phyloP scores from a whole-genome alignment of 2,797 vertebrate species.

The Phalanger gymnotis region DNA sequence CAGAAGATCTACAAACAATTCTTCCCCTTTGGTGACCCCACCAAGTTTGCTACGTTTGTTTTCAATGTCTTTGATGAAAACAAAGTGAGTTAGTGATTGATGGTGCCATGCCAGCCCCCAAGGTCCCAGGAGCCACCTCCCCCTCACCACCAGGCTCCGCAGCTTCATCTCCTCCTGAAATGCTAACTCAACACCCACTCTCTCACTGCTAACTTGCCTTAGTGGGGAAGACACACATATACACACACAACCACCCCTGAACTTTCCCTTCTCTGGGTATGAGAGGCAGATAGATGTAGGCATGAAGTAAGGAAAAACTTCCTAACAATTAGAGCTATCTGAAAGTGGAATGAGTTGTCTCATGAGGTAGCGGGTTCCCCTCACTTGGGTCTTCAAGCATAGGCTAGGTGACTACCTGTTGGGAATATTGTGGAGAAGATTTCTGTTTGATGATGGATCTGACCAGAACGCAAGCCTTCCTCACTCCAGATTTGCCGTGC shows the following conservation, averaged over 20 bases:
- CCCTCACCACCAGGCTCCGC: not conserved
- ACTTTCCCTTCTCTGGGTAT: not conserved
- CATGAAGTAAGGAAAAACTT: constrained; percentile 8
- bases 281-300: constrained; percentile 27
- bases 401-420: not conserved
- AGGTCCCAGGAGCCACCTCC: not conserved
- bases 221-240: not conserved
- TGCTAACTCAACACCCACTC: not conserved
- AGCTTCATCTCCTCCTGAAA: not conserved
- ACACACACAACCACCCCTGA: not conserved
- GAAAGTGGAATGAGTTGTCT: not conserved
- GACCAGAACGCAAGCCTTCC: not conserved
- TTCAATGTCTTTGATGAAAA: constrained; percentile 99
- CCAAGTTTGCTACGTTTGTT: constrained; percentile 98
- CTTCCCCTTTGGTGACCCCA: constrained; percentile 98
- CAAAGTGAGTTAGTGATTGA: constrained; percentile 88
- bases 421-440: not conserved
- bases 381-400: not conserved
- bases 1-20: constrained; percentile 99
- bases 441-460: not conserved
- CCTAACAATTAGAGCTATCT: not conserved
- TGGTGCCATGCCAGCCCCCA: accelerated
- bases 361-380: not conserved
- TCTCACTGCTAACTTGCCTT: not conserved
- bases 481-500: not conserved